Base-by-base conservation (phyloP, 30 jellyfish, hydroid and myxozoan genomes). In the Thelohanellus kitauei region DNA sequence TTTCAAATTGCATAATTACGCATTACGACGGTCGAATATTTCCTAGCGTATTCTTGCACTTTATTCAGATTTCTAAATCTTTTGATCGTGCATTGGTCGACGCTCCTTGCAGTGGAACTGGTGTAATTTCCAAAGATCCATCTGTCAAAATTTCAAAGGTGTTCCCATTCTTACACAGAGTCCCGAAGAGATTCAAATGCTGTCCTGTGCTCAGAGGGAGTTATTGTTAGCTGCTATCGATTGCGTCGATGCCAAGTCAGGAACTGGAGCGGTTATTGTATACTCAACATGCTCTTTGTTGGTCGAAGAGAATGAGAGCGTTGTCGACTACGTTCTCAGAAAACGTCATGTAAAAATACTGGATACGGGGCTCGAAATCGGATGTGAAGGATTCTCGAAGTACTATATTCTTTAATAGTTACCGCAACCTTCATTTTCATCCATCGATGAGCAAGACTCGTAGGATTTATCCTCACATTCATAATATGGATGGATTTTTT, bases 21-120 rank as follows among this genome's bases (percentile, higher is more conserved):
- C 65, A 73, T 41, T 73, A 73, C 40, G 93, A 73, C 30, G 93
- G 93, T 17, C 48, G 89, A 34, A 50, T 88, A 0, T 73, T 73
- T 47, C 88, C 88, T 1, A 73, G 64, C 58, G 85, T 62, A 27
- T 27, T 5, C n/a, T 5, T 27, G n/a, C n/a, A 27, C n/a, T 5
- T 27, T 27, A 5, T 27, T 27, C n/a, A 27, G 35, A 27, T 27
- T 27, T 8, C 10, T 5, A 8, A 27, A 27, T 5, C 8, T 5
- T 78, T 62, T 37, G 97, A 78, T 41, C 58, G 97, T 23, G 53
- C 65, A 12, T 48, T 78, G 33, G 34, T 78, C 31, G 97, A 78
- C 43, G 97, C 97, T 9, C 97, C 97, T 0, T 78, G 97, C 67
- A 78, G 97, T 57, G 97, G 97, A 10, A 78, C 97, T 2, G 97